phyloP scores from a whole-genome alignment of 2,113 vertebrate species.

The Lutjanus erythropterus region DNA sequence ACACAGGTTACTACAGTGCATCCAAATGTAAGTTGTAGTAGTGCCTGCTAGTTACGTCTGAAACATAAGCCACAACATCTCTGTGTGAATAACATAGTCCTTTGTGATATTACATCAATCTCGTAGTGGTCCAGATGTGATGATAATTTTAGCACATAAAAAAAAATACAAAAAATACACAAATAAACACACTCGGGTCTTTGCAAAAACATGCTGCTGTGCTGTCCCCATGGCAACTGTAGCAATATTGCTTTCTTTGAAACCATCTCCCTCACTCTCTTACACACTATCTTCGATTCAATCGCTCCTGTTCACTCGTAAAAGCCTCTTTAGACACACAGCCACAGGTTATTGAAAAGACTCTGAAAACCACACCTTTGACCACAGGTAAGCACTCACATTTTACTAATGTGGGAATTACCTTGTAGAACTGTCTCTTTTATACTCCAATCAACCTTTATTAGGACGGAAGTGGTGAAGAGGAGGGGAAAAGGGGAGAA shows the following conservation, averaged over 20 bases:
- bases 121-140: slow-evolving; percentile 16
- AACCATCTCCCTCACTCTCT: slow-evolving; percentile 25
- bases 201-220: slow-evolving; percentile 38
- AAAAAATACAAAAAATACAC: neutral
- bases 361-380: neutral
- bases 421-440: neutral
- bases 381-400: neutral
- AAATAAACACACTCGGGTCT: slow-evolving; percentile 22
- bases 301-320: slow-evolving; percentile 8
- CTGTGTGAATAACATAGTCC: slow-evolving; percentile 9
- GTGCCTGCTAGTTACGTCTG: neutral
- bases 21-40: neutral
- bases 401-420: neutral
- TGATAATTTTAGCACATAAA: slow-evolving; percentile 18
- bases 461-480: slow-evolving; percentile 13
- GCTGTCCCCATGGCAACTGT: slow-evolving; percentile 79
- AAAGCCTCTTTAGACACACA: slow-evolving; percentile 1
- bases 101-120: slow-evolving; percentile 30
- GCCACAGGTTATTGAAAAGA: slow-evolving; percentile 28
- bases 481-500: slow-evolving; percentile 5
- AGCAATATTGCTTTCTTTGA: slow-evolving; percentile 39
- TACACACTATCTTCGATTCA: slow-evolving; percentile 20
- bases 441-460: slow-evolving; percentile 8
- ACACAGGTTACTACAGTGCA: neutral
- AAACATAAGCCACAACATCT: neutral